phyloP scores from a whole-genome alignment of 2,797 vertebrate genomes.

The Borostomias antarcticus region DNA sequence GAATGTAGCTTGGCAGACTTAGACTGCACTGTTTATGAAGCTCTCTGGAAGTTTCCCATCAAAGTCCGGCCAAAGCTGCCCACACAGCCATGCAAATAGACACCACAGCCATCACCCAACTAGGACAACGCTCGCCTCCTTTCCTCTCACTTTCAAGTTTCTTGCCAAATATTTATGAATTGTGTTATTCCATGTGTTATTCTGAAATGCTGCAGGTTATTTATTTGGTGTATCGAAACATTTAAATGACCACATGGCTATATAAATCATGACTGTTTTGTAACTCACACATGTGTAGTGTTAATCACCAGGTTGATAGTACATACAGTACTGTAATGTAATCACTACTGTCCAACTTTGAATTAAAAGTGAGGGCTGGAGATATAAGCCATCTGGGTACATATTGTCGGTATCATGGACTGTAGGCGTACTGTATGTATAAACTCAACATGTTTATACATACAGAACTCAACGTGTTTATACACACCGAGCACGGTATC shows the following conservation, averaged over 20 bases:
- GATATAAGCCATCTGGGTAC: too few species aligned
- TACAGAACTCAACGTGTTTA: neutral
- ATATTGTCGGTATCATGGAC: too few species aligned
- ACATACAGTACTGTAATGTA: too few species aligned
- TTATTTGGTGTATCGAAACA: too few species aligned
- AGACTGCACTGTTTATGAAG: neutral
- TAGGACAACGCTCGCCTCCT: constrained; percentile 61
- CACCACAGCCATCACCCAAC: constrained; percentile 57
- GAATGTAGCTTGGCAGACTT: constrained; percentile 4
- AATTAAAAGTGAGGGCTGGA: too few species aligned
- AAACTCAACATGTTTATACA: constrained; percentile 24
- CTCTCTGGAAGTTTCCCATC: constrained; percentile 58
- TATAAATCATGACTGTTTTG: too few species aligned
- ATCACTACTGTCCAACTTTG: too few species aligned
- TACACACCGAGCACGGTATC: constrained; percentile 20
- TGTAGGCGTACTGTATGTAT: too few species aligned
- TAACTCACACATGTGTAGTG: too few species aligned
- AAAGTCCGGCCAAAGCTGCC: constrained; percentile 69
- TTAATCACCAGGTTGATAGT: too few species aligned
- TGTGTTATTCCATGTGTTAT: neutral
- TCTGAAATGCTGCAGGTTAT: too few species aligned
- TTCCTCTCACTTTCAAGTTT: constrained; percentile 27
- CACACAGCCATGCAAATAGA: constrained; percentile 74
- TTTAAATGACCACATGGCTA: too few species aligned
- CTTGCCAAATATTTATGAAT: constrained; percentile 36